Evolutionary conservation across 1,140 invertebrate species (phyloP).

Genomic region (Drosophila leontia): DNA sequence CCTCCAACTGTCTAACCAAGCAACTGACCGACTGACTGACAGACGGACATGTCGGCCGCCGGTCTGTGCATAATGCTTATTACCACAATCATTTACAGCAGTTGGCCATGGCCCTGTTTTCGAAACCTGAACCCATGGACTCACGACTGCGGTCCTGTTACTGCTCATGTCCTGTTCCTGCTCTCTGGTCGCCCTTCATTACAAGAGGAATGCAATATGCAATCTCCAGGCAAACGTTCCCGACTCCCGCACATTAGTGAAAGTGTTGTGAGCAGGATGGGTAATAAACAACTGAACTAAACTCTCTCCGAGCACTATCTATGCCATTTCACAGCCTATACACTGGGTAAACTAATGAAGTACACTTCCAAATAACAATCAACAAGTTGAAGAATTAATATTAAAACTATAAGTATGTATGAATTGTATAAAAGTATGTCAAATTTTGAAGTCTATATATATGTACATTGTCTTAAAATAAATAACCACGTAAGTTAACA

Average conservation of each 20-base stretch:
- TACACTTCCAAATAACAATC: background rate
- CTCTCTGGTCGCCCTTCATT: conserved; percentile 37
- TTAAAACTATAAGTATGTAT: background rate
- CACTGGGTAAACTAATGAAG: background rate
- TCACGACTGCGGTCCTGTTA: background rate
- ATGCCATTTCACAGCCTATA: background rate
- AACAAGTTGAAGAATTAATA: background rate
- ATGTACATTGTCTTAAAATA: background rate
- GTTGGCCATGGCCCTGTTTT: conserved; percentile 19
- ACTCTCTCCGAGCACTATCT: conserved; percentile 4
- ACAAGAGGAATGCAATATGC: conserved; percentile 67
- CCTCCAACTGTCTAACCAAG: conserved; percentile 7
- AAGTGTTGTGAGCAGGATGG: conserved; percentile 57
- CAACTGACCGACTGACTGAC: conserved; percentile 23
- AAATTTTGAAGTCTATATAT: no score
- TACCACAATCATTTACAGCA: conserved; percentile 63
- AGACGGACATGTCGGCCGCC: conserved; percentile 45
- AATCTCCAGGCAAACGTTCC: conserved; percentile 50
- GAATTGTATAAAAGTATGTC: no score
- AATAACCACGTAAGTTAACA: background rate
- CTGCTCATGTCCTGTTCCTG: background rate
- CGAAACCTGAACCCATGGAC: conserved; percentile 1
- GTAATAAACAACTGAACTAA: conserved; percentile 54
- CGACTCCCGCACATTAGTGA: conserved; percentile 55
- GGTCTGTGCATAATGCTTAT: conserved; percentile 78